These are phyloP conservation scores for Arrhamphus sclerolepis DNA, from an alignment of 2,797 vertebrate species.

Conservation along the genomic window DNA sequence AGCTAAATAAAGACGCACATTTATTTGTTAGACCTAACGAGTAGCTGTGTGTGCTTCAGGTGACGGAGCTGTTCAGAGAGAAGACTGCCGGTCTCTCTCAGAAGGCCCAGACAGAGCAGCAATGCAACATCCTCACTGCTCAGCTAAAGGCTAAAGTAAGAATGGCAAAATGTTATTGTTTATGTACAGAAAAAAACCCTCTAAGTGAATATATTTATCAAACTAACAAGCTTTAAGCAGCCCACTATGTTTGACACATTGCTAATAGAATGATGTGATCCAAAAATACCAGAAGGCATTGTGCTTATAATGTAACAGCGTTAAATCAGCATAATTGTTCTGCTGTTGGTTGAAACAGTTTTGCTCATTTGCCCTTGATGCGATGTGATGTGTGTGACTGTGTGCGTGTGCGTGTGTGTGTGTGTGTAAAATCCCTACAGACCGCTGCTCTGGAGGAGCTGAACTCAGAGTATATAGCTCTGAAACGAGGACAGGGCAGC, in stretches of 20 bases:
- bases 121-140: conserved; percentile 66
- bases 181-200: background rate
- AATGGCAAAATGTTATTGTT: background rate
- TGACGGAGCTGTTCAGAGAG: conserved; percentile 54
- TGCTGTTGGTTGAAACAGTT: conserved; percentile 5
- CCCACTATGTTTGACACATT: background rate
- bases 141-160: conserved; percentile 81
- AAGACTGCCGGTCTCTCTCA: conserved; percentile 52
- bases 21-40: conserved; percentile 7
- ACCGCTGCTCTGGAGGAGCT: conserved; percentile 72
- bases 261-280: background rate
- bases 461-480: conserved; percentile 65
- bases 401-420: background rate
- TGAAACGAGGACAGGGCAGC: conserved; percentile 57
- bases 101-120: conserved; percentile 77
- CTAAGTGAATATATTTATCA: background rate
- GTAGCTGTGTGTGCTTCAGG: conserved; percentile 53
- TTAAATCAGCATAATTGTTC: background rate
- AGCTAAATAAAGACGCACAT: background rate
- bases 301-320: background rate
- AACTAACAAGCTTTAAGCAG: background rate
- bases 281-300: background rate
- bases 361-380: conserved; percentile 3
- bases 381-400: background rate
- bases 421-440: conserved; percentile 48